phyloP scores from a whole-genome alignment of 1,140 invertebrate genomes.

The Hypsibius dujardini region DNA sequence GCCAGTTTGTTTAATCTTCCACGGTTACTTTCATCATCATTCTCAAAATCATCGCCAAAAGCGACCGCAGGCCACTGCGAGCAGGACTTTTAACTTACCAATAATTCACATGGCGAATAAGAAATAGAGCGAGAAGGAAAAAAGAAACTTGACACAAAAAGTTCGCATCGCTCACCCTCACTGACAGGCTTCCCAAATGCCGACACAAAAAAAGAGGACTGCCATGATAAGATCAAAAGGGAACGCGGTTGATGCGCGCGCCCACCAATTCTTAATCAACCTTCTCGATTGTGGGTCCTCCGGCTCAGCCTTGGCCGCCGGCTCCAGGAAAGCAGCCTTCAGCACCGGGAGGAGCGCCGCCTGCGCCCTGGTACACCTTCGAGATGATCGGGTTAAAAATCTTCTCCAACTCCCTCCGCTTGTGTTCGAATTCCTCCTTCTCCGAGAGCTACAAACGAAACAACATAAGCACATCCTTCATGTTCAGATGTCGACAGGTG shows the following conservation, averaged over 20 bases:
- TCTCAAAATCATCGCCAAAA: no score
- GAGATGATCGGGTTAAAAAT: conserved; percentile 51
- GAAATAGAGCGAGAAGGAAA: no score
- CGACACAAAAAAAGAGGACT: not conserved
- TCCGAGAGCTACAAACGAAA: conserved; percentile 42
- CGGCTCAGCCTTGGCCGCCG: conserved; percentile 32
- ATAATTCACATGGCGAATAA: no score
- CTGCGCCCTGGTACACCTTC: conserved; percentile 58
- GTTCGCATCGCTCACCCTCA: not conserved
- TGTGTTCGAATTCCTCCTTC: conserved; percentile 81
- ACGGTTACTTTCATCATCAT: no score
- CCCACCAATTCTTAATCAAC: conserved; percentile 50
- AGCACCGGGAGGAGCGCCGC: conserved; percentile 33
- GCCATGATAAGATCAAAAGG: not conserved
- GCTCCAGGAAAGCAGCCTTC: conserved; percentile 31
- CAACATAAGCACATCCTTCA: not conserved
- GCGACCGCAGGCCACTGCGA: no score
- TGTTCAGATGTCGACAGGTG: no score
- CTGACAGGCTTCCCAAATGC: not conserved
- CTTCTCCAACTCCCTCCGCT: conserved; percentile 60
- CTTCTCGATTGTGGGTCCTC: conserved; percentile 81
- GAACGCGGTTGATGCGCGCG: not conserved
- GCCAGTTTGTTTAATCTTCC: no score
- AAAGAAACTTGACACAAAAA: not conserved
- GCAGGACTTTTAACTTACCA: no score